Evolutionary conservation across 2,113 vertebrate genomes (phyloP), one percentile per base, ranked within the genome.

Genomic region (Clupea harengus): DNA sequence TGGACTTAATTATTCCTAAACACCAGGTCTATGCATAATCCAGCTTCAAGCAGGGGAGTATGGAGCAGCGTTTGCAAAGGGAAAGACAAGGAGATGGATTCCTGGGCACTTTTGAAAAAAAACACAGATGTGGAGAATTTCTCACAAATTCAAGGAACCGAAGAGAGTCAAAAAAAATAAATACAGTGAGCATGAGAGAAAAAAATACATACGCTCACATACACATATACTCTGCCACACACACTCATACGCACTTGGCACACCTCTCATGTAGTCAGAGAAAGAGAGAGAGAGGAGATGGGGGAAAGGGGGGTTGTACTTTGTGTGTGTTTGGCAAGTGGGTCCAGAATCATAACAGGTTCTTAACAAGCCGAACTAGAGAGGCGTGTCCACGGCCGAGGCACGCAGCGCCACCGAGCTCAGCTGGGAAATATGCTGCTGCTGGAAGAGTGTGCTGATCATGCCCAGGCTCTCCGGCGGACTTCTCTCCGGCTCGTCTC

Each of bases 371-470:
- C 32, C 4, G 45, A 45, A 72, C 22, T 39, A 11, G 47, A 32
- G 32, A 39, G 32, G 47, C 28, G 25, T 81, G 83, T 20, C 64
- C 9, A 49, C 8, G 7, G 45, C 60, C 17, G 3, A 32, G 49
- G 25, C 64, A 84, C 60, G 10, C 45, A 84, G 83, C 46, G 54
- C 85, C 64, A 28, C 25, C 72, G 28, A 78, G 18, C 39, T 84
- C 60, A 88, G 81, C 64, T 89, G 87, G 57, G 60, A 87, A 87
- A n/a, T 49, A 89, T 88, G 54, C 54, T 6, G 18, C 18, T 4
- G 20, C 54, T 22, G 54, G 54, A 22, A 18, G 28, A 78, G 72
- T 1, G 72, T 11, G 10, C 72, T 78, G 72, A 78, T 78, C 32
- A 39, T 39, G 72, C 72, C 72, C 72, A 78, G 25, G 64, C 64